Conservation (phyloP, 2,797 vertebrate genomes). For the Coregonus sp. region DNA sequence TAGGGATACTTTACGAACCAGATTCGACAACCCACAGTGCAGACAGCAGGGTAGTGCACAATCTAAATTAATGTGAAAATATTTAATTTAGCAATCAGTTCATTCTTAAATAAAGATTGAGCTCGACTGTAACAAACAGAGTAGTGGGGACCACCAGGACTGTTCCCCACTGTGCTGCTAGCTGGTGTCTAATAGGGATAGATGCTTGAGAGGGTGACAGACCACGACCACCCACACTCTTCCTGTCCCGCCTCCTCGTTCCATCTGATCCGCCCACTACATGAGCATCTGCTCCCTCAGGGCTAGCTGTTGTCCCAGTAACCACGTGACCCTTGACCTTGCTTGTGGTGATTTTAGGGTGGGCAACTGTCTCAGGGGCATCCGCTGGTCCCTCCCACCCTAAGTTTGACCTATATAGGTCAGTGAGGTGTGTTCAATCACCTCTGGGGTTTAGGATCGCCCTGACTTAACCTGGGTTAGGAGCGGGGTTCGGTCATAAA, state of each 20-base stretch:
- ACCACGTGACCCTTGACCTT: conserved; percentile 46
- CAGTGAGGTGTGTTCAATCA: conserved; percentile 36
- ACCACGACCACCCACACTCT: not conserved
- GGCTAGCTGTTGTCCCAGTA: conserved; percentile 35
- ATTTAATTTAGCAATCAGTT: conserved; percentile 39
- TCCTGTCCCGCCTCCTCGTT: not conserved
- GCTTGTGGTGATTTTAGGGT: conserved; percentile 25
- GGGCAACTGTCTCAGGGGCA: not conserved
- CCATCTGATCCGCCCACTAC: not conserved
- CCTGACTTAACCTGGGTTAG: conserved; percentile 32
- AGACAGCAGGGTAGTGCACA: conserved; percentile 32
- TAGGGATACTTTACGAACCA: conserved; percentile 64
- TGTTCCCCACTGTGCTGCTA: not conserved
- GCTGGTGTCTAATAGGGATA: conserved; percentile 10
- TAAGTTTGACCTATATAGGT: conserved; percentile 14
- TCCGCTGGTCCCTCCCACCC: not conserved
- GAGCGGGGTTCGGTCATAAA: not conserved
- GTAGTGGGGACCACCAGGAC: not conserved
- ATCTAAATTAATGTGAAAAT: conserved; percentile 3
- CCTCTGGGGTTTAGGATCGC: conserved; percentile 46
- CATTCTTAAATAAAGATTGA: conserved; percentile 39
- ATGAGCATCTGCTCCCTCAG: conserved; percentile 39
- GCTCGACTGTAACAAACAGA: conserved; percentile 26
- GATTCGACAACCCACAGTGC: conserved; percentile 40
- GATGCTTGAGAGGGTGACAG: conserved; percentile 11